phyloP scores from a whole-genome alignment of 1,140 invertebrate species.

The Psilanteris sp. region DNA sequence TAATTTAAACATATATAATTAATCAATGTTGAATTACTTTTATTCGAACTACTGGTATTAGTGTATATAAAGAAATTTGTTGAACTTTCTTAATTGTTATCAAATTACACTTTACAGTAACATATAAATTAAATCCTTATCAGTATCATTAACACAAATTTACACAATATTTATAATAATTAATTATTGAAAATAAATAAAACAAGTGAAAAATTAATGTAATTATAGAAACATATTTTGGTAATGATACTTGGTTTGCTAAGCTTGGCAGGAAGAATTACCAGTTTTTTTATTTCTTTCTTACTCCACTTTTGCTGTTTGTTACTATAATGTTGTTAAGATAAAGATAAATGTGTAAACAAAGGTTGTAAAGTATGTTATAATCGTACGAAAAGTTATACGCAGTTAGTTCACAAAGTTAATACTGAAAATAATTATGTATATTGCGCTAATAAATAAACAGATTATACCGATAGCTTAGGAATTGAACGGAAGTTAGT shows the following conservation, averaged over 20 bases:
- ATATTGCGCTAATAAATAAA: background rate
- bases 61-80: too few species aligned
- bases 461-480: constrained; percentile 43
- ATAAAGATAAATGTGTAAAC: constrained; percentile 21
- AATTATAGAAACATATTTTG: too few species aligned
- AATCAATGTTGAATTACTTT: background rate
- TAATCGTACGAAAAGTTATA: constrained; percentile 17
- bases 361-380: constrained; percentile 39
- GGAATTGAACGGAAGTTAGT: constrained; percentile 33
- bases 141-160: too few species aligned
- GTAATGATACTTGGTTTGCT: too few species aligned
- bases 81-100: too few species aligned
- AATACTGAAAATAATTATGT: constrained; percentile 18
- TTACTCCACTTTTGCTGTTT: constrained; percentile 10
- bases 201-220: too few species aligned
- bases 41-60: too few species aligned
- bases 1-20: background rate
- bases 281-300: background rate
- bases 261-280: too few species aligned
- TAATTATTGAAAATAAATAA: too few species aligned
- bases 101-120: too few species aligned
- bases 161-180: too few species aligned
- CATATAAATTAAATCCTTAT: too few species aligned
- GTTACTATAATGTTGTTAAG: constrained; percentile 16
- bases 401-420: constrained; percentile 16